Percentiles rank a stretch among this genome's conserved stretches.
phyloP scores from a whole-genome alignment of 2,113 vertebrate species.

The Xiphophorus maculatus region DNA sequence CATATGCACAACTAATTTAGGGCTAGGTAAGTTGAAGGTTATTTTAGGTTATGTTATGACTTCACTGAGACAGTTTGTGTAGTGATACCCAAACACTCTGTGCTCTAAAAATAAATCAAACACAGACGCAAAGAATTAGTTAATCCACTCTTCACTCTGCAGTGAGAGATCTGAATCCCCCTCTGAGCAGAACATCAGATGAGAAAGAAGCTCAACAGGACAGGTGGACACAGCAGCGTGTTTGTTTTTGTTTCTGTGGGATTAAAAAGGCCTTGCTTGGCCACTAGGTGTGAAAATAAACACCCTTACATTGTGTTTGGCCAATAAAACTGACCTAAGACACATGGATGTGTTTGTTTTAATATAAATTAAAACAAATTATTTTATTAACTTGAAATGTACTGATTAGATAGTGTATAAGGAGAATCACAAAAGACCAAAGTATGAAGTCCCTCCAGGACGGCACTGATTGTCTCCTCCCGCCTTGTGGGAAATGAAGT shows the following conservation, averaged over 20 bases:
- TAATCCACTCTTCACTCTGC: slow-evolving; percentile 46
- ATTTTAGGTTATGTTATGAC: not conserved
- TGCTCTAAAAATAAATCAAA: slow-evolving; percentile 57
- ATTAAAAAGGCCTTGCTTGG: slow-evolving; percentile 40
- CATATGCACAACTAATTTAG: not conserved
- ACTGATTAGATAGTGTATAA: slow-evolving; percentile 45
- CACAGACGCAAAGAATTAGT: slow-evolving; percentile 43
- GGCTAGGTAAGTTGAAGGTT: not conserved
- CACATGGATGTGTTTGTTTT: not conserved
- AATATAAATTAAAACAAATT: slow-evolving; percentile 1
- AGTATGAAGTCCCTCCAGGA: slow-evolving; percentile 44
- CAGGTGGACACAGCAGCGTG: slow-evolving; percentile 48
- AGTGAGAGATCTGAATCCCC: slow-evolving; percentile 50
- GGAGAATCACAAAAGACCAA: slow-evolving; percentile 34
- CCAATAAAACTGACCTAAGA: slow-evolving; percentile 16
- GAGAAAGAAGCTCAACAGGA: slow-evolving; percentile 21
- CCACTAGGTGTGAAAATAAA: slow-evolving; percentile 45
- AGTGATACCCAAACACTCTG: slow-evolving; percentile 16
- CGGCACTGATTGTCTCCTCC: slow-evolving; percentile 63
- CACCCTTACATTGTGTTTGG: slow-evolving; percentile 29
- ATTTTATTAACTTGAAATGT: slow-evolving; percentile 2
- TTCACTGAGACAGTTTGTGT: not conserved
- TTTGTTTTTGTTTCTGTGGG: slow-evolving; percentile 45
- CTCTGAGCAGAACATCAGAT: slow-evolving; percentile 57
- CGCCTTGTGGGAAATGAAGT: slow-evolving; percentile 70